Percentiles rank a stretch among this genome's conserved stretches.
Evolutionary conservation across 2,888 invertebrate species (phyloP).

Genomic region (Mythimna vitellina): DNA sequence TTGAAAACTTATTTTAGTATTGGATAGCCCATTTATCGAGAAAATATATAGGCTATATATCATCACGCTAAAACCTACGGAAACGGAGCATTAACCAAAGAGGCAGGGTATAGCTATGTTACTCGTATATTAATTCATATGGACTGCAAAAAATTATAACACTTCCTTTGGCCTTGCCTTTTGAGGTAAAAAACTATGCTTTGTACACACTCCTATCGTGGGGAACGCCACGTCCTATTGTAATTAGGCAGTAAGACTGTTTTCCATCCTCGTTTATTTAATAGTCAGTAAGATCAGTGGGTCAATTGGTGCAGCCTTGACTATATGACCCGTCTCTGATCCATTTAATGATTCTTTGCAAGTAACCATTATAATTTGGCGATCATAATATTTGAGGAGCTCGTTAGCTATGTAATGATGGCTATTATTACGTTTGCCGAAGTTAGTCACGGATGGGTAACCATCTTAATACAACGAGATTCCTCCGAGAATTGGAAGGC

Average conservation of each 20-base stretch:
- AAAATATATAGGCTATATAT: too few species aligned
- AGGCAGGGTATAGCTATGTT: too few species aligned
- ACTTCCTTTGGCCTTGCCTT: not conserved
- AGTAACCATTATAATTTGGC: not conserved
- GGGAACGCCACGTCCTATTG: not conserved
- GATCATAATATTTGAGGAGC: not conserved
- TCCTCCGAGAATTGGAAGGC: too few species aligned
- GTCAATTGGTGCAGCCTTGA: conserved; percentile 43
- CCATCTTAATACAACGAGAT: too few species aligned
- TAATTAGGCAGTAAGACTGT: not conserved
- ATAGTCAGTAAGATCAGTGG: conserved; percentile 7
- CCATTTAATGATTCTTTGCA: not conserved
- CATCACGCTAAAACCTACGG: too few species aligned
- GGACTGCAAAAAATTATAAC: not conserved
- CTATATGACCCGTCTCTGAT: not conserved
- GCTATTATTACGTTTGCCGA: too few species aligned
- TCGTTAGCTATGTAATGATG: too few species aligned
- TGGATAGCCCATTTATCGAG: too few species aligned
- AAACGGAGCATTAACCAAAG: too few species aligned
- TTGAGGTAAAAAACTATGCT: not conserved
- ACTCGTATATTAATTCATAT: too few species aligned
- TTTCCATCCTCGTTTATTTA: conserved; percentile 34
- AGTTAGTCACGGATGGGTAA: too few species aligned
- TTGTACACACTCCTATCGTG: not conserved
- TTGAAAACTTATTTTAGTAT: too few species aligned